Conservation (phyloP, 2,113 vertebrate genomes). For the Anarrhichthys ocellatus region DNA sequence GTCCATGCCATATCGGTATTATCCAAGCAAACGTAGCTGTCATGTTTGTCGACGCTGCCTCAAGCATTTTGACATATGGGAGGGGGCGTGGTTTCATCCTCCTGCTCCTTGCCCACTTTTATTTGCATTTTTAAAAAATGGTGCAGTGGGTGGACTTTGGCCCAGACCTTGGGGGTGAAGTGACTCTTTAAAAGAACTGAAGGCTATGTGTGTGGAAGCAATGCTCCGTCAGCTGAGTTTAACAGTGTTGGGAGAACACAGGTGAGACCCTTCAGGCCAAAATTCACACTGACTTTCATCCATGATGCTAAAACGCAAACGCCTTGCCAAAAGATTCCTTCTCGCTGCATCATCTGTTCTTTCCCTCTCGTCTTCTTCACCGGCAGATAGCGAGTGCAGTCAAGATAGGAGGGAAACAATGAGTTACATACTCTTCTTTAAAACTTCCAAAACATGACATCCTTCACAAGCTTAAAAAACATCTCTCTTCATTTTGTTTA, state of each 20-base stretch:
- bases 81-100: background rate
- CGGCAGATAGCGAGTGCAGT: background rate
- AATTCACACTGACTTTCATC: conserved; percentile 36
- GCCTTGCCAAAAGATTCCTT: conserved; percentile 21
- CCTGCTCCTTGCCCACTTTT: background rate
- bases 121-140: too few species aligned
- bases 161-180: background rate
- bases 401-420: background rate
- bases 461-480: conserved; percentile 2
- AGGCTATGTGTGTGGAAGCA: conserved; percentile 33
- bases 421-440: background rate
- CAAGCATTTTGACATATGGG: background rate
- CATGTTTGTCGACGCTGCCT: background rate
- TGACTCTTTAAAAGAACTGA: background rate
- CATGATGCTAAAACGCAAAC: conserved; percentile 35
- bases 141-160: background rate
- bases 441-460: conserved; percentile 15
- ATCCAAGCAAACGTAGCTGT: background rate
- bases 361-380: background rate
- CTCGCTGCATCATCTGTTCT: conserved; percentile 19
- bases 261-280: conserved; percentile 66
- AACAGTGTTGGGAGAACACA: conserved; percentile 51
- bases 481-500: conserved; percentile 10
- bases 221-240: conserved; percentile 53
- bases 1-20: background rate